Evolutionary conservation across 2,888 invertebrate species (phyloP).

Genomic region (Yponomeuta evonymella): DNA sequence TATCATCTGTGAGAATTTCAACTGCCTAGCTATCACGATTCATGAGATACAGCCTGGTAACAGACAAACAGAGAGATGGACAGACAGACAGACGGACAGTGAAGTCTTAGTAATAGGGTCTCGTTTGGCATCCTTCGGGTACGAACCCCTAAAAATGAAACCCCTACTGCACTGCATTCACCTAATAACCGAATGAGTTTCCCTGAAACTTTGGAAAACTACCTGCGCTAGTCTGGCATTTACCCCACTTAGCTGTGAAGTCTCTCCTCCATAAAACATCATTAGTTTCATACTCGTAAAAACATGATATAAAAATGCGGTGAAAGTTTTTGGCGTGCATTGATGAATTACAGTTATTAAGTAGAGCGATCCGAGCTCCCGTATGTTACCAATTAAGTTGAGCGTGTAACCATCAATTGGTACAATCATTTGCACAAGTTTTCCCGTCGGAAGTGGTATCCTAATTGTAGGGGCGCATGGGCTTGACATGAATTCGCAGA

Average conservation of each 20-base stretch:
- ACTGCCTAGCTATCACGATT: too few species aligned
- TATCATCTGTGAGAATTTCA: too few species aligned
- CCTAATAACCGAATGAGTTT: background rate
- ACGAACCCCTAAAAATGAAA: background rate
- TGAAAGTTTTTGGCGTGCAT: slow-evolving; percentile 6
- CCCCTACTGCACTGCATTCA: background rate
- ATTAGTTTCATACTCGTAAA: background rate
- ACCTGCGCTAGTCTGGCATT: background rate
- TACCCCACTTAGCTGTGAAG: background rate
- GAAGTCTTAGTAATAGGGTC: too few species aligned
- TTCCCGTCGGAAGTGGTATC: slow-evolving; percentile 27
- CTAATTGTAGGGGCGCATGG: slow-evolving; percentile 30
- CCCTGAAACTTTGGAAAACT: background rate
- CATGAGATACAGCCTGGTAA: too few species aligned
- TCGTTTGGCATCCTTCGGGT: too few species aligned
- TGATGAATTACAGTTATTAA: slow-evolving; percentile 11
- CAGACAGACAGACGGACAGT: too few species aligned
- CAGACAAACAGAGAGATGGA: too few species aligned
- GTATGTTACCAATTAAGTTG: slow-evolving; percentile 26
- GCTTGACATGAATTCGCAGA: slow-evolving; percentile 30
- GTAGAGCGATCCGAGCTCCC: background rate
- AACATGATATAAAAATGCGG: background rate
- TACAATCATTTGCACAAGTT: slow-evolving; percentile 28
- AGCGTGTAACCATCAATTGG: slow-evolving; percentile 28
- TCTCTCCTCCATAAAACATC: background rate